Conservation (phyloP, 2,888 invertebrate species). For the Polydrusus cervinus region DNA sequence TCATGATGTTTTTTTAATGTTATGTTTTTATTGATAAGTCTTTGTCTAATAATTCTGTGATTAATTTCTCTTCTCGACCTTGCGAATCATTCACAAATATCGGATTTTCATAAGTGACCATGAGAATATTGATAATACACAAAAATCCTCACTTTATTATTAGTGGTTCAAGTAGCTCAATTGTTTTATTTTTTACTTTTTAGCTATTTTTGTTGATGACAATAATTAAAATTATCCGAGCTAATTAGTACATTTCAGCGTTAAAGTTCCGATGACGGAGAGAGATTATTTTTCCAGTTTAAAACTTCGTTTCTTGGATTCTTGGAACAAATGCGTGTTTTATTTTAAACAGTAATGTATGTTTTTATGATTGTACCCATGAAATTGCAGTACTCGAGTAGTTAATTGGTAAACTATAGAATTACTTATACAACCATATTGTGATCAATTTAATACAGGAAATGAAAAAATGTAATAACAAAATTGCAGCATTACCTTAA, state of each 20-base stretch:
- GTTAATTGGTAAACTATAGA: neutral
- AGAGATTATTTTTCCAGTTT: constrained; percentile 2
- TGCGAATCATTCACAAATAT: neutral
- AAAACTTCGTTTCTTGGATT: neutral
- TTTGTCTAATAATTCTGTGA: constrained; percentile 7
- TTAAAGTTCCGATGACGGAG: constrained; percentile 4
- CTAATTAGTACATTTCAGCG: constrained; percentile 11
- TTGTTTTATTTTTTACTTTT: constrained; percentile 14
- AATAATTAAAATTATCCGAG: neutral
- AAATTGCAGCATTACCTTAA: neutral
- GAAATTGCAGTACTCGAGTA: neutral
- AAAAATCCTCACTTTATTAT: constrained; percentile 5
- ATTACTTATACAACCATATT: too few relatives aligned
- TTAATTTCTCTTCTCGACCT: neutral
- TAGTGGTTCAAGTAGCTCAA: neutral
- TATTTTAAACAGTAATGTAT: neutral
- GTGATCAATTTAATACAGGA: neutral
- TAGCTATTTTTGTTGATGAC: constrained; percentile 2
- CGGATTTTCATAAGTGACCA: neutral
- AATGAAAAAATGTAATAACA: neutral
- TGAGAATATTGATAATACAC: neutral
- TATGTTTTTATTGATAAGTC: neutral
- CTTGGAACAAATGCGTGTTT: neutral
- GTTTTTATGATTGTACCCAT: neutral
- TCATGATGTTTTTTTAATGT: neutral